These are phyloP conservation scores for Leptopilina clavipes DNA, from an alignment of 1,140 invertebrate genomes.

Conservation along the genomic window DNA sequence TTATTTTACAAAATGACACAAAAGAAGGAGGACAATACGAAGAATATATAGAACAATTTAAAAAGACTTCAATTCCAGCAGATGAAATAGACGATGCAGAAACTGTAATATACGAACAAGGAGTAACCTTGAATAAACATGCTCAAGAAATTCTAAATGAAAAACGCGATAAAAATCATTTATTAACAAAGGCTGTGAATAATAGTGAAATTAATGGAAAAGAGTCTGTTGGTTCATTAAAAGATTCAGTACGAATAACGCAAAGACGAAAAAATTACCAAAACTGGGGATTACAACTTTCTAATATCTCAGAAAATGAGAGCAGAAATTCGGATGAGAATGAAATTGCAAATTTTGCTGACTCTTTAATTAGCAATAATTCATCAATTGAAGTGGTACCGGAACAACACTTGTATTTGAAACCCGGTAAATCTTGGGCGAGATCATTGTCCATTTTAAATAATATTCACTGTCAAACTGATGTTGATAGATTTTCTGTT, in stretches of 20 bases:
- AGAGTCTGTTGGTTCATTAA: conserved; percentile 48
- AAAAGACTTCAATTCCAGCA: neutral
- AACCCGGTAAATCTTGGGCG: conserved; percentile 69
- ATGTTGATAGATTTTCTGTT: conserved; percentile 57
- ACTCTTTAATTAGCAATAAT: conserved; percentile 14
- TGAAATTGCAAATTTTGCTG: conserved; percentile 18
- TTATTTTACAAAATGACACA: neutral
- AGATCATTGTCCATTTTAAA: conserved; percentile 71
- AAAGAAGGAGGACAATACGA: neutral
- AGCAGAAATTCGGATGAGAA: conserved; percentile 5
- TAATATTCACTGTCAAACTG: conserved; percentile 54
- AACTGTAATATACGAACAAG: neutral
- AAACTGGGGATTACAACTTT: conserved; percentile 48
- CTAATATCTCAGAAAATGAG: conserved; percentile 35
- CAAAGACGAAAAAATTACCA: conserved; percentile 48
- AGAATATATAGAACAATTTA: neutral
- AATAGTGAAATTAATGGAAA: neutral
- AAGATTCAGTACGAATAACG: conserved; percentile 53
- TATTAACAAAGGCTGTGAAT: neutral
- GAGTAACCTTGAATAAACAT: neutral
- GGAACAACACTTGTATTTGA: conserved; percentile 59
- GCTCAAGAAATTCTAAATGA: neutral
- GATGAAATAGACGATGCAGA: neutral
- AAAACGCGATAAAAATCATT: neutral
- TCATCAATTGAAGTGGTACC: neutral